Conservation (phyloP, 1,140 invertebrate species). For the Anadara kagoshimensis region DNA sequence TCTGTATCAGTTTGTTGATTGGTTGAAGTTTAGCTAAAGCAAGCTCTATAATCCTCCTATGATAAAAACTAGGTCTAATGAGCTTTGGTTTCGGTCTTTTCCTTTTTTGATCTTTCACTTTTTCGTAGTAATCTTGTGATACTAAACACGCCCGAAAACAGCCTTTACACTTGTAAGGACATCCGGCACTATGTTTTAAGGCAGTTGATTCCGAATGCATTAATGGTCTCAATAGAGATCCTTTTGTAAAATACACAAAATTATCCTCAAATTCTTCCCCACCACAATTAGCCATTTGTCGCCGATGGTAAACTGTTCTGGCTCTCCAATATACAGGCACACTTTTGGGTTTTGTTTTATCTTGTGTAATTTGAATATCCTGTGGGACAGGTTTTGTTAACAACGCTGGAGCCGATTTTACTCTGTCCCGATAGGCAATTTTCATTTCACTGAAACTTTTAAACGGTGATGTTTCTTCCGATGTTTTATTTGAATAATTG, state of each 20-base stretch:
- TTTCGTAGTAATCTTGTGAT: constrained; percentile 31
- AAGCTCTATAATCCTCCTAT: constrained; percentile 18
- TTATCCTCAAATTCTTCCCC: not conserved
- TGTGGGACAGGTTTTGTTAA: too few relatives aligned
- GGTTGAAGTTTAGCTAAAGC: constrained; percentile 17
- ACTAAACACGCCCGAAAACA: constrained; percentile 38
- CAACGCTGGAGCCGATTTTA: not conserved
- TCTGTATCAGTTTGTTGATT: constrained; percentile 15
- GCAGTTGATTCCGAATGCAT: not conserved
- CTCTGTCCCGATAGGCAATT: not conserved
- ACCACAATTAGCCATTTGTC: not conserved
- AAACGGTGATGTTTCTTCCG: too few relatives aligned
- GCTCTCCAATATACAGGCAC: constrained; percentile 13
- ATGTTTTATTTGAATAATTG: too few relatives aligned
- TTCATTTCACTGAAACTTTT: constrained; percentile 12
- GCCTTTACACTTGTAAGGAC: constrained; percentile 31
- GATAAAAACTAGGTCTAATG: constrained; percentile 10
- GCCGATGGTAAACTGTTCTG: constrained; percentile 9
- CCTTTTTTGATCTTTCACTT: not conserved
- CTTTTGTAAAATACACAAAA: not conserved
- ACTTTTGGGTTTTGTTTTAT: too few relatives aligned
- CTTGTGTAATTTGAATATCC: too few relatives aligned
- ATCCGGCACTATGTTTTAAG: constrained; percentile 19
- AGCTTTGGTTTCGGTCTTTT: not conserved
- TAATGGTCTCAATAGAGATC: constrained; percentile 9